Percentiles rank a stretch among this genome's conserved stretches.
phyloP scores from a whole-genome alignment of 2,888 invertebrate species.

The Polydrusus pterygomalis region DNA sequence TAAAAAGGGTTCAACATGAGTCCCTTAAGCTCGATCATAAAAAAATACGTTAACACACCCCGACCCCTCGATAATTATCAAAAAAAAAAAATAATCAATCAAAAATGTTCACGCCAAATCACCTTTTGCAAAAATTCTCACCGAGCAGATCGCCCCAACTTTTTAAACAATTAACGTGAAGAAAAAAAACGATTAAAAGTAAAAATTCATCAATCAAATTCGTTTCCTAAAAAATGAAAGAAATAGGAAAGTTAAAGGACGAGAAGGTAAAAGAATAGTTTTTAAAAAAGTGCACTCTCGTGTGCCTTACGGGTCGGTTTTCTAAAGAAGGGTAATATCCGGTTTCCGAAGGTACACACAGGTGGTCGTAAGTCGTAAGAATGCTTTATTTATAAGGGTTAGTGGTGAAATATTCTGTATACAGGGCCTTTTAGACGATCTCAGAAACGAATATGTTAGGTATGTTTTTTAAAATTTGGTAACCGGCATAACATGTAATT shows the following conservation, averaged over 20 bases:
- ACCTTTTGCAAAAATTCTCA: conserved; percentile 34
- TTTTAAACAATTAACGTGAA: conserved; percentile 34
- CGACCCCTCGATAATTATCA: conserved; percentile 9
- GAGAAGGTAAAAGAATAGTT: conserved; percentile 5
- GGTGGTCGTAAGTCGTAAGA: conserved; percentile 16
- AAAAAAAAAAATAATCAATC: conserved; percentile 40
- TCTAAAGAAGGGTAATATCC: conserved; percentile 38
- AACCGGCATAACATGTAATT: no score
- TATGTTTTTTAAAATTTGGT: no score
- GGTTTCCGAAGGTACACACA: conserved; percentile 31
- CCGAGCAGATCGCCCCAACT: conserved; percentile 19
- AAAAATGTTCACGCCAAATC: conserved; percentile 47
- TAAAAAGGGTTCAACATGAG: background rate
- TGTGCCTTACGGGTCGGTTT: conserved; percentile 20
- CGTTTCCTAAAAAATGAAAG: conserved; percentile 26
- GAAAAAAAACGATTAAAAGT: conserved; percentile 45
- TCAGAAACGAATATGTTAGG: no score
- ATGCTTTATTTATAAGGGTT: conserved; percentile 18
- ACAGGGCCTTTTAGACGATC: no score
- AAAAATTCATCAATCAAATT: conserved; percentile 45
- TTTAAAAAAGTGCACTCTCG: background rate
- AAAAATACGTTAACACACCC: background rate
- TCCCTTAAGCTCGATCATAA: background rate
- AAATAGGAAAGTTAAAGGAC: conserved; percentile 12
- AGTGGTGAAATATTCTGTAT: no score